Evolutionary conservation across 2,888 invertebrate genomes (phyloP).

Genomic region (Trachelus tabidus): DNA sequence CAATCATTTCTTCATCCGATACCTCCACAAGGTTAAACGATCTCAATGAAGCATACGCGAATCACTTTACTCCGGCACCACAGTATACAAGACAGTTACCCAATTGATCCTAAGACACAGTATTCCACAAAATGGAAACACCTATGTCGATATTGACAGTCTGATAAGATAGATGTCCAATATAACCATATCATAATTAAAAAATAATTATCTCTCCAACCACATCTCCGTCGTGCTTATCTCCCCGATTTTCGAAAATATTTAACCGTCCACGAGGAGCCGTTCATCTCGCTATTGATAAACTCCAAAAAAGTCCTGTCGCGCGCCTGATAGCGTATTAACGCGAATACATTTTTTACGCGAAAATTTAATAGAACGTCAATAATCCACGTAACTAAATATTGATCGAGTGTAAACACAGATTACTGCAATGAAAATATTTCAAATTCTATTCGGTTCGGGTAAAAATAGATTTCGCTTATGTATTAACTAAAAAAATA

Average conservation of each 20-base stretch:
- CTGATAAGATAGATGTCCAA: slow-evolving; percentile 31
- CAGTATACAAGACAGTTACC: neutral
- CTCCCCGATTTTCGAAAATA: neutral
- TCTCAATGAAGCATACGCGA: neutral
- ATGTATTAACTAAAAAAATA: neutral
- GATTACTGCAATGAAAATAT: neutral
- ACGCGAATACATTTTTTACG: neutral
- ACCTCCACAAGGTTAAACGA: neutral
- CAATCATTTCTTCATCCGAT: too few species aligned
- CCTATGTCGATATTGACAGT: slow-evolving; percentile 47
- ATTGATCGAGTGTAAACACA: neutral
- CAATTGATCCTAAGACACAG: neutral
- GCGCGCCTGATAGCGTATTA: too few species aligned
- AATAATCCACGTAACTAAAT: neutral
- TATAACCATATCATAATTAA: neutral
- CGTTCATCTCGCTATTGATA: too few species aligned
- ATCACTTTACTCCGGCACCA: too few species aligned
- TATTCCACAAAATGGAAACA: slow-evolving; percentile 32
- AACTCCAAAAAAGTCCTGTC: neutral
- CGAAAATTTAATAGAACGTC: neutral
- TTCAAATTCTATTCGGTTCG: neutral
- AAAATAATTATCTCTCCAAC: neutral
- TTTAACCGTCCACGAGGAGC: neutral
- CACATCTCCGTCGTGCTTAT: too few species aligned
- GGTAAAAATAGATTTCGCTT: neutral